Evolutionary conservation across 2,797 vertebrate genomes (phyloP).

Genomic region (Remorina albescens): DNA sequence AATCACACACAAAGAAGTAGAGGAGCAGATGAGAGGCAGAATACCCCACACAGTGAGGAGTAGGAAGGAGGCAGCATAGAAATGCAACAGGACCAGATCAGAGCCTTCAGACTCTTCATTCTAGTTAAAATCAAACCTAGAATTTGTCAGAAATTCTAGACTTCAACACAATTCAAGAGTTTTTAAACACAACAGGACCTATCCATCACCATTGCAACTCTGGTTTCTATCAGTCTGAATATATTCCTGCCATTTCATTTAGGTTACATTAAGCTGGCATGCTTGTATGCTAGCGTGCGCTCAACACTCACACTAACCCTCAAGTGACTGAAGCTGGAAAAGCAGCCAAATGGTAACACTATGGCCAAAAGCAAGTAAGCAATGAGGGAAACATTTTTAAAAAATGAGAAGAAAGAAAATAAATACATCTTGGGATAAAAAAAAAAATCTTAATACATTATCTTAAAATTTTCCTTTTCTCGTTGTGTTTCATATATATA

Average conservation of each 20-base stretch:
- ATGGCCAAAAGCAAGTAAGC: slow-evolving; percentile 81
- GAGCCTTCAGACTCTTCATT: slow-evolving; percentile 82
- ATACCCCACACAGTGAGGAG: slow-evolving; percentile 16
- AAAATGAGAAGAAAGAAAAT: slow-evolving; percentile 92
- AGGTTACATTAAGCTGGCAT: slow-evolving; percentile 53
- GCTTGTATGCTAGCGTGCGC: slow-evolving; percentile 59
- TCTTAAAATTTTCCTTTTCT: slow-evolving; percentile 85
- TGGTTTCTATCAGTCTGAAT: slow-evolving; percentile 74
- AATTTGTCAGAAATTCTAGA: slow-evolving; percentile 71
- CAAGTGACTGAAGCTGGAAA: slow-evolving; percentile 68
- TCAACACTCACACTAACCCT: slow-evolving; percentile 67
- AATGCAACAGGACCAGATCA: slow-evolving; percentile 82
- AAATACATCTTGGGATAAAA: slow-evolving; percentile 94
- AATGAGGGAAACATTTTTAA: slow-evolving; percentile 78
- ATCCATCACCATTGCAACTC: slow-evolving; percentile 72
- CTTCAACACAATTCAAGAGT: slow-evolving; percentile 64
- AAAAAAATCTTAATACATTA: slow-evolving; percentile 88
- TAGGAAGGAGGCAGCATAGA: slow-evolving; percentile 60
- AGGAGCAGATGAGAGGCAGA: slow-evolving; percentile 42
- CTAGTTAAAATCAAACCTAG: slow-evolving; percentile 78
- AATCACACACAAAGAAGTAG: slow-evolving; percentile 55
- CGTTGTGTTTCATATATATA: slow-evolving; percentile 85
- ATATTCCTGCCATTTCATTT: slow-evolving; percentile 66
- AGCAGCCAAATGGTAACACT: slow-evolving; percentile 75
- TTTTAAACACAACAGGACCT: slow-evolving; percentile 67